These are phyloP conservation scores for Ceuthmochares aereus DNA, from an alignment of 2,113 vertebrate species.

Conservation along the genomic window DNA sequence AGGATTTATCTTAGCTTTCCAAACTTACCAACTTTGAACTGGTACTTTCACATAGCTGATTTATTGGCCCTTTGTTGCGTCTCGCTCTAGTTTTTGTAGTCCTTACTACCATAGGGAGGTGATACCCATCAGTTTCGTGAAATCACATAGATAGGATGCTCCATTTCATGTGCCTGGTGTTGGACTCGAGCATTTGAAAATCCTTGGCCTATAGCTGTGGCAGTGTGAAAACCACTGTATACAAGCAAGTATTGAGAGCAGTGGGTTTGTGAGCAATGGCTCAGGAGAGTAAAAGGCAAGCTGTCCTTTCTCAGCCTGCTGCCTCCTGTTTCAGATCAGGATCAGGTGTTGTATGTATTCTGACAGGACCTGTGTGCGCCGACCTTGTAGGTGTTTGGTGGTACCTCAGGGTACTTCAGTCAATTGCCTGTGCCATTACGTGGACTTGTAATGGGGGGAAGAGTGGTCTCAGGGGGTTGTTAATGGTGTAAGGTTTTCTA, in stretches of 20 bases:
- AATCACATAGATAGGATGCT: background rate
- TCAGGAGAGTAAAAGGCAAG: background rate
- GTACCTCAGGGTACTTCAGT: accelerated
- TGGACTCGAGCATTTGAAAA: background rate
- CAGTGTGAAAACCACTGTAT: background rate
- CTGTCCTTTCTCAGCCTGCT: background rate
- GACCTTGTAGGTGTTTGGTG: background rate
- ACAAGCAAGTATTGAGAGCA: accelerated
- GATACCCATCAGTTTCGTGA: background rate
- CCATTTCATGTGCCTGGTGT: background rate
- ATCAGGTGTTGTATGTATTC: accelerated
- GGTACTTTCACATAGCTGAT: background rate
- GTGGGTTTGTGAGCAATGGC: too few relatives aligned
- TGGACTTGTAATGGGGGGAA: background rate
- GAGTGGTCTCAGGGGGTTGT: accelerated
- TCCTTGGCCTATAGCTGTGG: background rate
- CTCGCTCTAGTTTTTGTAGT: background rate
- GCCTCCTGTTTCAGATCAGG: accelerated
- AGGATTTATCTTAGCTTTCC: background rate
- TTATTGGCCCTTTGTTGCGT: background rate
- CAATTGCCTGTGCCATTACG: background rate
- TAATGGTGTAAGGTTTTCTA: background rate
- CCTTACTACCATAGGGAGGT: background rate
- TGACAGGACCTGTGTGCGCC: background rate
- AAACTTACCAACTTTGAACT: background rate